A percentile compares a stretch with the other conserved stretches of the same genome.
Evolutionary conservation across 2,113 vertebrate species (phyloP).

Genomic region (Rhizomys pruinosus): DNA sequence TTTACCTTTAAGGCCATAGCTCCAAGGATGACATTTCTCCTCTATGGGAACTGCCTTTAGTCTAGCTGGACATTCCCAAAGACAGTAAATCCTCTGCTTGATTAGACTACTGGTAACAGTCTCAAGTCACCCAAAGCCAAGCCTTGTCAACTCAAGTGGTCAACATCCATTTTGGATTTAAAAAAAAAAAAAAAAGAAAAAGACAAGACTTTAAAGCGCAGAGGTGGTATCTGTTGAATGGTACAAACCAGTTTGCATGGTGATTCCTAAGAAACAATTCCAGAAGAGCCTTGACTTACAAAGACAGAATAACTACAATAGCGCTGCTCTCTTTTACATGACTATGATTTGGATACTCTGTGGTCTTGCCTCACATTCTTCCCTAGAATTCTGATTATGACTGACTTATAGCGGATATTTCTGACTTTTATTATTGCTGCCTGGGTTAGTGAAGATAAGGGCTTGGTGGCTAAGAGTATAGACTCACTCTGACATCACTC

Average conservation of each 20-base stretch:
- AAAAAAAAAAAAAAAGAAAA: too few relatives aligned
- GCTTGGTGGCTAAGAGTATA: not conserved
- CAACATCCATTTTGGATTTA: too few relatives aligned
- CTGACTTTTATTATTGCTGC: too few relatives aligned
- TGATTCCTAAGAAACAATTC: not conserved
- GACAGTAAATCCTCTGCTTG: rapidly evolving
- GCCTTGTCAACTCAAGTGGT: not conserved
- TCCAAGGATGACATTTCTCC: rapidly evolving
- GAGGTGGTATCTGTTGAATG: not conserved
- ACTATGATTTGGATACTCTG: not conserved
- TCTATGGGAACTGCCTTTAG: not conserved
- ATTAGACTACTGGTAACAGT: not conserved
- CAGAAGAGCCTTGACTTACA: not conserved
- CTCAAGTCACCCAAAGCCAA: not conserved
- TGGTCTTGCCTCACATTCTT: not conserved
- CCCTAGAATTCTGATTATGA: not conserved
- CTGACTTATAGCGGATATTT: rapidly evolving
- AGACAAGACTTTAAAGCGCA: not conserved
- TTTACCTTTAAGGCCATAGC: not conserved
- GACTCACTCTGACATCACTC: not conserved
- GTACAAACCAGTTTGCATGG: not conserved
- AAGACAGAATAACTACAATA: not conserved
- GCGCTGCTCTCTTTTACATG: not conserved
- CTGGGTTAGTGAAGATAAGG: not conserved
- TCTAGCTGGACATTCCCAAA: not conserved